phyloP scores from a whole-genome alignment of 2,113 vertebrate genomes.

The Anthoscopus minutus region DNA sequence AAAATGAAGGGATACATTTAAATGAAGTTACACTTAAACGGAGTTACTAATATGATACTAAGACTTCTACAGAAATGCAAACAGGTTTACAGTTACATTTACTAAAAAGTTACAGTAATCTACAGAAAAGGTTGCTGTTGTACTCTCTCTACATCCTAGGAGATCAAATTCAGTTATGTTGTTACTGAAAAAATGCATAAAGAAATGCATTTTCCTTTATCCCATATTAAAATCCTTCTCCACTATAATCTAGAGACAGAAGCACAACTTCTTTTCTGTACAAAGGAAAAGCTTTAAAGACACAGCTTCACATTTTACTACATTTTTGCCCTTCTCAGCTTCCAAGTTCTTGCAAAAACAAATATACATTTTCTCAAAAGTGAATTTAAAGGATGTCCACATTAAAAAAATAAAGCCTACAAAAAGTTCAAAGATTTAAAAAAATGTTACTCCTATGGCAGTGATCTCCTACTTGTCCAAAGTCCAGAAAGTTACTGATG shows the following conservation, averaged over 20 bases:
- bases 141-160: conserved; percentile 33
- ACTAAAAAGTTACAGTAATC: conserved; percentile 68
- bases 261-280: conserved; percentile 69
- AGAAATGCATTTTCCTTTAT: conserved; percentile 50
- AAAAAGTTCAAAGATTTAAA: conserved; percentile 78
- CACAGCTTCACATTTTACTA: conserved; percentile 78
- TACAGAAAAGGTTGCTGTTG: conserved; percentile 65
- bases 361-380: conserved; percentile 76
- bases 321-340: conserved; percentile 72
- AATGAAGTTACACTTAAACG: conserved; percentile 38
- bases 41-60: conserved; percentile 58
- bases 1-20: conserved; percentile 61
- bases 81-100: conserved; percentile 63
- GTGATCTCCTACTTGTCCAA: conserved; percentile 74
- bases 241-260: conserved; percentile 21
- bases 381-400: conserved; percentile 76
- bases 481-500: conserved; percentile 66
- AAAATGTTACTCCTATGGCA: conserved; percentile 77
- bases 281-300: conserved; percentile 70
- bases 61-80: conserved; percentile 60
- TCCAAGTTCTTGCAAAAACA: conserved; percentile 72
- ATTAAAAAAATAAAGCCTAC: conserved; percentile 87
- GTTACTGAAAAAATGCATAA: conserved; percentile 54
- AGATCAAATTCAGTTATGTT: not conserved
- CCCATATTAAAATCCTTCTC: conserved; percentile 5